These are phyloP conservation scores for Battus philenor DNA, from an alignment of 1,140 invertebrate species.

Conservation along the genomic window DNA sequence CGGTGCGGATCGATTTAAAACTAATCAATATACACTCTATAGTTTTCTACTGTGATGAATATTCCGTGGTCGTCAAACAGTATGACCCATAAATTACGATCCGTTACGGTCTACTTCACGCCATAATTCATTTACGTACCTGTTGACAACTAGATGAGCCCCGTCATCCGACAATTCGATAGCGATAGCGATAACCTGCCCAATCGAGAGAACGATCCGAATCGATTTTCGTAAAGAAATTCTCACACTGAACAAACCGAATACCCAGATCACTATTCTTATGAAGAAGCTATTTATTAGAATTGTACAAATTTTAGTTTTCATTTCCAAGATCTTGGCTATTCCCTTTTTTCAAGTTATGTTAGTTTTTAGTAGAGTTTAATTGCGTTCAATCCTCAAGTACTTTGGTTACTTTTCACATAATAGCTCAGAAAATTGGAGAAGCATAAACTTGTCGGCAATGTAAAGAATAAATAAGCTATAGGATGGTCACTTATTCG, in stretches of 20 bases:
- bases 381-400: too few species aligned
- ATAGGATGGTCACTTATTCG: too few species aligned
- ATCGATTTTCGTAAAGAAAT: not conserved
- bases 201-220: conserved; percentile 3
- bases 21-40: not conserved
- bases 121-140: conserved; percentile 49
- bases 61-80: conserved; percentile 30
- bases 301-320: too few species aligned
- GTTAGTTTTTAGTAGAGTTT: too few species aligned
- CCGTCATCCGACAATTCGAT: conserved; percentile 5
- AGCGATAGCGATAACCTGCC: conserved; percentile 1
- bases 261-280: not conserved
- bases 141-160: conserved; percentile 18
- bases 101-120: conserved; percentile 65
- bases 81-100: conserved; percentile 61
- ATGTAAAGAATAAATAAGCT: too few species aligned
- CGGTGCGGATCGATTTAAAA: not conserved
- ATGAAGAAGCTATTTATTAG: not conserved
- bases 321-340: too few species aligned
- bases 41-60: conserved; percentile 2
- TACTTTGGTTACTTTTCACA: too few species aligned
- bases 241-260: not conserved
- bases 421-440: too few species aligned
- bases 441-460: too few species aligned
- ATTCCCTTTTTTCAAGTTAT: too few species aligned